Percentiles rank a stretch among this genome's conserved stretches.
Conservation (phyloP, 1,140 invertebrate species). For the Leptinotarsa lineolata region DNA sequence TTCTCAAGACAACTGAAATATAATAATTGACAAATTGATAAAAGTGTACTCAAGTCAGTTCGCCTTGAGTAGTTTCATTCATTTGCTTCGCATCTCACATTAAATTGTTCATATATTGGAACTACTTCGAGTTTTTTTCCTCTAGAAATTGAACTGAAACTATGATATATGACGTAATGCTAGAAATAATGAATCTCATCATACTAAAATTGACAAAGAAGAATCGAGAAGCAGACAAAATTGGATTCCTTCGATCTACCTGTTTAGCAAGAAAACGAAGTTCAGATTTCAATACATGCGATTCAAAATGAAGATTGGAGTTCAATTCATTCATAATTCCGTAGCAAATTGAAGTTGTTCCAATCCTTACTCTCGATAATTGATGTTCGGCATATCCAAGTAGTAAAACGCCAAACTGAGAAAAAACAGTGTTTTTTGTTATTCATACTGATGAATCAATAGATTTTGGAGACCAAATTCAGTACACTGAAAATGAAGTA, state of each 20-base stretch:
- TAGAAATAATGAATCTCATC: constrained; percentile 36
- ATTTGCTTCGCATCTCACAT: no score
- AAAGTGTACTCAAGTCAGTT: no score
- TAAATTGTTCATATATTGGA: no score
- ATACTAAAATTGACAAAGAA: constrained; percentile 40
- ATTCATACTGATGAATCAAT: no score
- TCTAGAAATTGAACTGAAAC: constrained; percentile 37
- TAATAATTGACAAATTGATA: no score
- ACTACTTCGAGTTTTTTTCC: background rate
- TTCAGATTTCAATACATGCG: background rate
- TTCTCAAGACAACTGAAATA: no score
- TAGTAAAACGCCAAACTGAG: background rate
- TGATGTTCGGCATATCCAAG: background rate
- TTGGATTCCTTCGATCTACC: constrained; percentile 19
- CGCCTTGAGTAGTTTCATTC: no score
- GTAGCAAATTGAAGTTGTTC: background rate
- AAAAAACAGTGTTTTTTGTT: background rate
- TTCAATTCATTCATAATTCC: background rate
- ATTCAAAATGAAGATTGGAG: background rate
- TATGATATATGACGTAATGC: constrained; percentile 40
- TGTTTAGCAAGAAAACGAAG: background rate
- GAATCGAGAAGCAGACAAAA: constrained; percentile 39
- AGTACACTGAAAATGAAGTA: no score
- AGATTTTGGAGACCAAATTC: no score
- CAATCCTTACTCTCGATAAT: background rate